Evolutionary conservation across 1,140 invertebrate species (phyloP), one percentile per base, ranked within the genome.

Genomic region (Luehdorfia chinensis): DNA sequence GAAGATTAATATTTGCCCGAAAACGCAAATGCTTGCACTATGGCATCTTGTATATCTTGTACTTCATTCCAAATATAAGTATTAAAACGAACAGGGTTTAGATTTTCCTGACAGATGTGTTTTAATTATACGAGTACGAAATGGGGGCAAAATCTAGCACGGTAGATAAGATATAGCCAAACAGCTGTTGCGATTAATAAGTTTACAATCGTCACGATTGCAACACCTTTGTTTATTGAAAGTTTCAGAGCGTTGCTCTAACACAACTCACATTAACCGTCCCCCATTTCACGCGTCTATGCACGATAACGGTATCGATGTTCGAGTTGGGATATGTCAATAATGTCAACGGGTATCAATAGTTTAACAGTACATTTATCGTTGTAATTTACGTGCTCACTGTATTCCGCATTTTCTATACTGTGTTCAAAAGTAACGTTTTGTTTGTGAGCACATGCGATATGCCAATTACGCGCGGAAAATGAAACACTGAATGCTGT

Each of bases 271-370:
- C 4, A 43, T 5, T 37, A 18, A 14, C 27, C 31, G 47, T 19
- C 19, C 19, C 19, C 44, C 16, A 37, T 48, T 62, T 54, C 51
- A 62, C 55, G 54, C 50, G 50, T 59, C 47, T 59, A 25, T 59
- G 50, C 41, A 48, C 48, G 50, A 47, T 75, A 75, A 75, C 72
- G 72, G 72, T 67, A 49, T 59, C 33, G 31, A 55, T 62, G 52
- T 56, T n/a, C 59, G 56, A 33, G 55, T 49, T 60, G 34, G 56
- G 55, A 65, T 59, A 62, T 70, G 72, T 66, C 62, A 66, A 69
- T 67, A 55, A 66, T 55, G 61, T 50, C 31, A 11, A n/a, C n/a
- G n/a, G 39, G 47, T 48, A 66, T 75, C 68, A 65, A 75, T 75
- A 61, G n/a, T 13, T 46, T 56, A 55, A 56, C 62, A 46, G 66